A percentile compares a stretch with the other conserved stretches of the same genome.
These are phyloP conservation scores for Hypsibius dujardini DNA, from an alignment of 1,140 invertebrate genomes.

Conservation along the genomic window DNA sequence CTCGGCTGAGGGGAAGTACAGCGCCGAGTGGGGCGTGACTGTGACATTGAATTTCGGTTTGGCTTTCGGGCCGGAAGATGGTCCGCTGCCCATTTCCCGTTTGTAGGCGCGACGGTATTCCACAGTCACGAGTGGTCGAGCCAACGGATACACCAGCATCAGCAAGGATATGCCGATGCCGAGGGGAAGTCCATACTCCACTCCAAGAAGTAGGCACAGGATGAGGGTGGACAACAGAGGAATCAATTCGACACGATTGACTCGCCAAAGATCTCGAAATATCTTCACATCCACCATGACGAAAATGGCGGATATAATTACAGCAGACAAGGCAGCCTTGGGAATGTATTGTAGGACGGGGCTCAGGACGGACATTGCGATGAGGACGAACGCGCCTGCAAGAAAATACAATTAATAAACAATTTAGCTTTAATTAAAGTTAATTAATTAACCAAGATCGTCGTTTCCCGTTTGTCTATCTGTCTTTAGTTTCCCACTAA, in stretches of 20 bases:
- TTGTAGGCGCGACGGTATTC: neutral
- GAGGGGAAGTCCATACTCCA: neutral
- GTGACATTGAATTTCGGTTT: constrained; percentile 12
- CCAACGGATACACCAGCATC: constrained; percentile 9
- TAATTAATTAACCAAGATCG: no score
- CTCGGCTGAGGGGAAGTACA: constrained; percentile 14
- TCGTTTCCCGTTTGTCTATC: no score
- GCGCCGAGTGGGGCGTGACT: neutral
- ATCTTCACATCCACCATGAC: constrained; percentile 21
- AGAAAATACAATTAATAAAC: constrained; percentile 14
- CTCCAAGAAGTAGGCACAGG: constrained; percentile 3
- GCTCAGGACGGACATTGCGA: constrained; percentile 19
- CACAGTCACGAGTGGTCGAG: constrained; percentile 2
- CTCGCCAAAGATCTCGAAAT: constrained; percentile 20
- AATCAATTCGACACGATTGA: neutral
- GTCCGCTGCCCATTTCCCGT: neutral
- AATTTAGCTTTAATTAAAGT: no score
- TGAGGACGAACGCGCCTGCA: constrained; percentile 18
- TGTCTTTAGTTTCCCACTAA: no score
- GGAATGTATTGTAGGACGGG: constrained; percentile 19
- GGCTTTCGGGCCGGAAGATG: neutral
- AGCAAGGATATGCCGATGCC: constrained; percentile 5
- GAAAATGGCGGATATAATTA: constrained; percentile 21
- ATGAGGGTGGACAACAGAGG: constrained; percentile 1
- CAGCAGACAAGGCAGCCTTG: constrained; percentile 20